Percentiles rank a stretch among this genome's conserved stretches.
Conservation (phyloP, 2,888 invertebrate species). For the Cetonia aurata region DNA sequence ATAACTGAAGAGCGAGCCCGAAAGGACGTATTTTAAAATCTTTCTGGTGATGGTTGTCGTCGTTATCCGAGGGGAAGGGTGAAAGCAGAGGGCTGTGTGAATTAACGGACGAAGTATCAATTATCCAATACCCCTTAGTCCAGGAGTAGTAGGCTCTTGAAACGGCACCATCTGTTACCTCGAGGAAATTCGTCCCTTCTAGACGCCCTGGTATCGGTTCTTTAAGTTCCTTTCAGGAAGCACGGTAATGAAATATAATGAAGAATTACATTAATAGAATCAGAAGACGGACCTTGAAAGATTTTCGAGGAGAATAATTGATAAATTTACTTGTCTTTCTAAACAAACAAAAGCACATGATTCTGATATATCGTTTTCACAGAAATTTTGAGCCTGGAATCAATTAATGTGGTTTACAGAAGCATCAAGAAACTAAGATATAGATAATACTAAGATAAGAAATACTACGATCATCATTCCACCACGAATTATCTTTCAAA, state of each 20-base stretch:
- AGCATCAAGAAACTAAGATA: too few relatives aligned
- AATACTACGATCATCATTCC: too few relatives aligned
- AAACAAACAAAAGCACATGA: too few relatives aligned
- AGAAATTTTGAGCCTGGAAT: too few relatives aligned
- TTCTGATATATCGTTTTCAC: too few relatives aligned
- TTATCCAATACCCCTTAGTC: conserved; percentile 59
- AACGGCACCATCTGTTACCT: conserved; percentile 39
- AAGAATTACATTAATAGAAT: conserved; percentile 8
- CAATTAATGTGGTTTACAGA: too few relatives aligned
- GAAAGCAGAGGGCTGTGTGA: conserved; percentile 48
- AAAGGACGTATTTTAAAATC: conserved; percentile 59
- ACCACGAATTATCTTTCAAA: too few relatives aligned
- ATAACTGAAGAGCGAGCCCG: conserved; percentile 43
- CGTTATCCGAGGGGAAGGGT: conserved; percentile 42
- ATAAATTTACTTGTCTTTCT: too few relatives aligned
- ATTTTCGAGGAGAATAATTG: too few relatives aligned
- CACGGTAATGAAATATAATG: conserved; percentile 18
- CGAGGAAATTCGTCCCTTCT: conserved; percentile 17
- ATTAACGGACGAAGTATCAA: conserved; percentile 63
- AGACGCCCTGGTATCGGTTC: conserved; percentile 16
- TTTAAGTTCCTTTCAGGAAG: background rate
- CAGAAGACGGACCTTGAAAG: too few relatives aligned
- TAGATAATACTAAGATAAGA: too few relatives aligned
- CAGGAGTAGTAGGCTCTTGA: conserved; percentile 22
- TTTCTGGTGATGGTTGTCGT: conserved; percentile 56